Base-by-base conservation (phyloP, 1,140 invertebrate genomes). In the Agraylea sexmaculata region DNA sequence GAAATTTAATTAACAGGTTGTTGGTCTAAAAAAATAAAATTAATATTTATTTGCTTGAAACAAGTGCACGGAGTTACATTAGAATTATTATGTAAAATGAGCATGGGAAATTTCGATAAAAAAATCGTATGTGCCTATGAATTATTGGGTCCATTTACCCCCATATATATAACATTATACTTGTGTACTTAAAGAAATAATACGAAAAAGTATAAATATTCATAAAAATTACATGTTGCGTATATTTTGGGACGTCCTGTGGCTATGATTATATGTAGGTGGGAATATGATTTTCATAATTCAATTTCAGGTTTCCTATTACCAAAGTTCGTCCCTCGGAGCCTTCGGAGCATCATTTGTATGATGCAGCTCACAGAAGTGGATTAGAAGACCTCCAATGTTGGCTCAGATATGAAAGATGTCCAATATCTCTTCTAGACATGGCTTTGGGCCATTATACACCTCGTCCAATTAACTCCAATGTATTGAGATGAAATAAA, bases 401-500 rank as follows among this genome's bases (percentile, higher is more conserved):
- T 50, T 57, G 64, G 10, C 48, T 50, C 38, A 62, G 67, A 40
- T 84, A 74, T 55, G 57, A 69, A 30, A 59, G 53, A 34, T 84
- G 80, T 55, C 69, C 72, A n/a, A 69, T 84, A 40, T 83, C 80
- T 7, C 56, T 84, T 41, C 69, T 84, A 37, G 78, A 83, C 59
- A 69, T 80, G 59, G 77, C 76, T 13, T 66, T 80, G 46, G 80
- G 79, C 16, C 75, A 74, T 57, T 82, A 82, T 53, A 74, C 73
- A 47, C 63, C 64, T 11, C 7, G n/a, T n/a, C 23, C 23, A 7
- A 25, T 6, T 25, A 25, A 25, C 7, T 7, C 7, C 23, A 7
- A 7, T 7, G 7, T 25, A 25, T 7, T 7, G 23, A 7, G n/a
- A 7, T 7, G n/a, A 25, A 7, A 25, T 25, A 7, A n/a, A 25